Evolutionary conservation across 92 coral and sea anemone species (phyloP).

Genomic region (Siderastrea radians): DNA sequence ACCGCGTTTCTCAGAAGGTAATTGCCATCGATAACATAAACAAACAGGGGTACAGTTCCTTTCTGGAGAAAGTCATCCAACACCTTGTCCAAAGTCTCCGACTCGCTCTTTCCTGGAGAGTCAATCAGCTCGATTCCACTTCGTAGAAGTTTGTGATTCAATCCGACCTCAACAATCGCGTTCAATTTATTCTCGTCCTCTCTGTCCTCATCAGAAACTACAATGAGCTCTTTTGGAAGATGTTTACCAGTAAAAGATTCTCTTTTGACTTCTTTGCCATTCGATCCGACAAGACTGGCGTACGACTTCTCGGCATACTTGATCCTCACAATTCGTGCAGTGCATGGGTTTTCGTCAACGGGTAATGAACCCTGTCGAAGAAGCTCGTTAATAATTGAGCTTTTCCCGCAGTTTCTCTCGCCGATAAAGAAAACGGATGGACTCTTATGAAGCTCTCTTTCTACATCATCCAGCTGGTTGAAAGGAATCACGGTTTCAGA

Average conservation of each 20-base stretch:
- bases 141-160: conserved; percentile 57
- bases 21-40: conserved; percentile 71
- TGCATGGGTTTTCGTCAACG: conserved; percentile 69
- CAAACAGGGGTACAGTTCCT: conserved; percentile 71
- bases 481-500: not conserved
- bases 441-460: conserved; percentile 60
- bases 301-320: conserved; percentile 40
- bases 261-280: conserved; percentile 5
- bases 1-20: conserved; percentile 50
- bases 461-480: conserved; percentile 38
- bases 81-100: conserved; percentile 58
- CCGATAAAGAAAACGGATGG: conserved; percentile 77
- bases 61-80: conserved; percentile 63
- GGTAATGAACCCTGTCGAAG: conserved; percentile 46
- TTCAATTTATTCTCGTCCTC: conserved; percentile 23
- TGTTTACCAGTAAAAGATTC: not conserved
- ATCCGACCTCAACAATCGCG: conserved; percentile 67
- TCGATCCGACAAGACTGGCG: conserved; percentile 32
- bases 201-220: conserved; percentile 50
- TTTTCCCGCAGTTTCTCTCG: conserved; percentile 80
- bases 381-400: conserved; percentile 69
- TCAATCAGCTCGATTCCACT: conserved; percentile 80
- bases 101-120: conserved; percentile 77
- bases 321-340: conserved; percentile 74
- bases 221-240: conserved; percentile 32